Percentiles rank a stretch among this genome's conserved stretches.
Evolutionary conservation across 2,113 vertebrate genomes (phyloP).

Genomic region (Polypterus senegalus): DNA sequence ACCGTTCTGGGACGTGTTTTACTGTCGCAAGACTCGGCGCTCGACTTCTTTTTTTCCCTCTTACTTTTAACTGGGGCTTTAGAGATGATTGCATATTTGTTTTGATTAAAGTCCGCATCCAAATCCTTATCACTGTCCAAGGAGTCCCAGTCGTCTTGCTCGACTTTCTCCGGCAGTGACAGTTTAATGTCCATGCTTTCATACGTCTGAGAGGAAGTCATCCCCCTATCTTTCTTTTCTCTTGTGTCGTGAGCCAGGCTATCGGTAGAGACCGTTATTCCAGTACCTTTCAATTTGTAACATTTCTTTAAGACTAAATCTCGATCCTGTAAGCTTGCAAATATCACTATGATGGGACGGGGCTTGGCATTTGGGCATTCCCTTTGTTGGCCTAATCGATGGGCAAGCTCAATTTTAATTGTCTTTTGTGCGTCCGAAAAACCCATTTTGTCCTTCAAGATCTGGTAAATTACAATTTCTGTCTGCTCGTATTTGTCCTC

Average conservation of each 20-base stretch:
- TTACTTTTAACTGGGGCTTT: conserved; percentile 68
- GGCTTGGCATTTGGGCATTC: conserved; percentile 93
- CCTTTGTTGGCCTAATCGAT: conserved; percentile 82
- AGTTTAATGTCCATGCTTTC: conserved; percentile 94
- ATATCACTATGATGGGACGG: conserved; percentile 87
- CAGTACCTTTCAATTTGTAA: conserved; percentile 93
- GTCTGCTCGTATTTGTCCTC: conserved; percentile 77
- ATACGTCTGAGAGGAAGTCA: conserved; percentile 88
- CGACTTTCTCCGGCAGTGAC: conserved; percentile 61
- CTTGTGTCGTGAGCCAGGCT: conserved; percentile 72
- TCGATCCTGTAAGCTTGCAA: conserved; percentile 80
- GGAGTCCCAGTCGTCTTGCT: conserved; percentile 74
- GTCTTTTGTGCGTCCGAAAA: conserved; percentile 69
- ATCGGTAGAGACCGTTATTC: conserved; percentile 85
- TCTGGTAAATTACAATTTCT: conserved; percentile 72
- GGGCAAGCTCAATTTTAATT: conserved; percentile 86
- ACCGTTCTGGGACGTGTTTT: conserved; percentile 43
- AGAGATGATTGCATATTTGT: conserved; percentile 72
- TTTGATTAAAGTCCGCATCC: conserved; percentile 71
- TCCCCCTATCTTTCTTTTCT: conserved; percentile 73
- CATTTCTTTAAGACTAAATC: conserved; percentile 94
- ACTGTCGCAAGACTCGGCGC: conserved; percentile 36
- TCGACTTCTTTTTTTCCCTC: conserved; percentile 48
- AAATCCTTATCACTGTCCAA: conserved; percentile 82
- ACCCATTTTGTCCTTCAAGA: conserved; percentile 87